A percentile compares a stretch with the other conserved stretches of the same genome.
Conservation (phyloP, 2,888 invertebrate species). For the Ferdinandea cuprea region DNA sequence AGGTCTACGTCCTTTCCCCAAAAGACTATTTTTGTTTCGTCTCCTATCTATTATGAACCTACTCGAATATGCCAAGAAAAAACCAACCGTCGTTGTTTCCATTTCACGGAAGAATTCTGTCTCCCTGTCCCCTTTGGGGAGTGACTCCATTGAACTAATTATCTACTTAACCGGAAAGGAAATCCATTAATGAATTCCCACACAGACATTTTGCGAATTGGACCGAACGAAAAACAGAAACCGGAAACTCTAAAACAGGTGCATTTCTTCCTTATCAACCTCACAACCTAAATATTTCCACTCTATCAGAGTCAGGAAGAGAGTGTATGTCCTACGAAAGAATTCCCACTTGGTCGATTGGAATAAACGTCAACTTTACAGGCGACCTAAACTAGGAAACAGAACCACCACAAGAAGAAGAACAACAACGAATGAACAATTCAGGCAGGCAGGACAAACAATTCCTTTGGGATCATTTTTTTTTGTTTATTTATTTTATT, state of each 20-base stretch:
- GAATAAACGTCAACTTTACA: constrained; percentile 25
- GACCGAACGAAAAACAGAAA: neutral
- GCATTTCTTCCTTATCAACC: constrained; percentile 58
- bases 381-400: constrained; percentile 20
- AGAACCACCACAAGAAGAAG: constrained; percentile 27
- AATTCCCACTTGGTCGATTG: constrained; percentile 39
- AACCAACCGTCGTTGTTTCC: constrained; percentile 1
- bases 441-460: constrained; percentile 41
- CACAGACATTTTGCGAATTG: constrained; percentile 7
- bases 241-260: constrained; percentile 33
- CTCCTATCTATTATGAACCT: neutral
- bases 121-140: neutral
- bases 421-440: constrained; percentile 43
- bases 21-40: no score
- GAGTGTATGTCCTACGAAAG: neutral
- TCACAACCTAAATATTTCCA: constrained; percentile 59
- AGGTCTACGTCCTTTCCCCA: no score
- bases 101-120: neutral
- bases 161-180: constrained; percentile 36
- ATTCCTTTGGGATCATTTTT: constrained; percentile 32
- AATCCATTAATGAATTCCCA: constrained; percentile 28
- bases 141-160: constrained; percentile 31
- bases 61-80: neutral
- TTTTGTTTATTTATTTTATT: constrained; percentile 2
- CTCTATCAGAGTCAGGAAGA: constrained; percentile 32